A percentile compares a stretch with the other conserved stretches of the same genome.
Evolutionary conservation across 2,888 invertebrate species (phyloP).

Genomic region (Andrena praecox): DNA sequence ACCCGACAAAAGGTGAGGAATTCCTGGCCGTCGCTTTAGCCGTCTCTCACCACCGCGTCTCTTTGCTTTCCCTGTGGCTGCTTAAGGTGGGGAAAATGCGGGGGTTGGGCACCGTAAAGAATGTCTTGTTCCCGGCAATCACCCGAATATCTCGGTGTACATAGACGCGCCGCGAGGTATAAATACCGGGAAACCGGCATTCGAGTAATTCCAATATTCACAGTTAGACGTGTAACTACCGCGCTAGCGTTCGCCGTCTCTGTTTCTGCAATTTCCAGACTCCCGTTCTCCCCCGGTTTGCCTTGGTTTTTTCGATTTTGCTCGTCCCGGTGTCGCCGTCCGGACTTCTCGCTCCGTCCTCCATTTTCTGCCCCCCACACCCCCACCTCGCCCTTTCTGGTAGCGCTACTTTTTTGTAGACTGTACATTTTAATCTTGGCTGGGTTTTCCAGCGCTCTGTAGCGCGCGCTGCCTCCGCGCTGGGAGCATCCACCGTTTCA

Average conservation of each 20-base stretch:
- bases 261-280: constrained; percentile 33
- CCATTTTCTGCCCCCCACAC: neutral
- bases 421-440: constrained; percentile 50
- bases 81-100: constrained; percentile 43
- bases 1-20: constrained; percentile 75
- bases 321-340: constrained; percentile 9
- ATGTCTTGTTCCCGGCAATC: constrained; percentile 80
- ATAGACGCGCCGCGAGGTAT: constrained; percentile 57
- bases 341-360: constrained; percentile 1
- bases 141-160: constrained; percentile 73
- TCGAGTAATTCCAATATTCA: constrained; percentile 82
- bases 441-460: constrained; percentile 22
- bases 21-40: constrained; percentile 67
- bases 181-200: constrained; percentile 74
- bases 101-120: constrained; percentile 71
- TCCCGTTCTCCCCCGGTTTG: neutral
- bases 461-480: neutral
- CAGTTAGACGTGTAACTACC: constrained; percentile 76
- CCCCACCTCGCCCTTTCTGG: too few relatives aligned
- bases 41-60: constrained; percentile 24
- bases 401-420: neutral
- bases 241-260: neutral
- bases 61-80: constrained; percentile 25
- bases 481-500: constrained; percentile 2
- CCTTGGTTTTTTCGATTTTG: constrained; percentile 2